These are phyloP conservation scores for Apodemia hepburni DNA, from an alignment of 2,888 invertebrate genomes.

Conservation along the genomic window DNA sequence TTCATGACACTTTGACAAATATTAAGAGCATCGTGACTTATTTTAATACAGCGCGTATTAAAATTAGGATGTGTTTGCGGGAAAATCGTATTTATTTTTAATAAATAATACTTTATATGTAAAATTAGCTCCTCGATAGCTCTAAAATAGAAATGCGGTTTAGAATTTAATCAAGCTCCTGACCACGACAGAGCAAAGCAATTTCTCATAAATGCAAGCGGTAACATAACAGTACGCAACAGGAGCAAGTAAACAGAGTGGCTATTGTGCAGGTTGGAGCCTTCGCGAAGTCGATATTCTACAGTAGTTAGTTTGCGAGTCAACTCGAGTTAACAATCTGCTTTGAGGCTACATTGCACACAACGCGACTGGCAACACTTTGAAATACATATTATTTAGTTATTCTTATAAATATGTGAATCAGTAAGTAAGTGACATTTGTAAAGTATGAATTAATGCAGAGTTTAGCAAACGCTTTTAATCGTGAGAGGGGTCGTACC, in stretches of 20 bases:
- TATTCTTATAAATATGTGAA: conserved; percentile 4
- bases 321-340: conserved; percentile 55
- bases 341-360: conserved; percentile 39
- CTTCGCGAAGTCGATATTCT: conserved; percentile 52
- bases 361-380: neutral
- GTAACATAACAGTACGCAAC: conserved; percentile 37
- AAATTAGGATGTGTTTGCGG: neutral
- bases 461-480: too few species aligned
- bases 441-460: neutral
- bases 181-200: conserved; percentile 47
- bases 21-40: conserved; percentile 18
- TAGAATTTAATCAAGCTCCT: conserved; percentile 56
- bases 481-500: too few species aligned
- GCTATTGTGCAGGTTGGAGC: conserved; percentile 62
- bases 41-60: conserved; percentile 7
- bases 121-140: conserved; percentile 15
- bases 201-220: conserved; percentile 45
- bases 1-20: conserved; percentile 51
- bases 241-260: conserved; percentile 49
- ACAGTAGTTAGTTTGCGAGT: conserved; percentile 47
- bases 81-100: neutral
- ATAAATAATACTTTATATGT: neutral
- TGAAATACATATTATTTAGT: neutral
- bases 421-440: neutral
- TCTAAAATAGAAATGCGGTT: conserved; percentile 41